A percentile compares a stretch with the other conserved stretches of the same genome.
These are phyloP conservation scores for Corythornis cristatus DNA, from an alignment of 2,113 vertebrate genomes.

Conservation along the genomic window DNA sequence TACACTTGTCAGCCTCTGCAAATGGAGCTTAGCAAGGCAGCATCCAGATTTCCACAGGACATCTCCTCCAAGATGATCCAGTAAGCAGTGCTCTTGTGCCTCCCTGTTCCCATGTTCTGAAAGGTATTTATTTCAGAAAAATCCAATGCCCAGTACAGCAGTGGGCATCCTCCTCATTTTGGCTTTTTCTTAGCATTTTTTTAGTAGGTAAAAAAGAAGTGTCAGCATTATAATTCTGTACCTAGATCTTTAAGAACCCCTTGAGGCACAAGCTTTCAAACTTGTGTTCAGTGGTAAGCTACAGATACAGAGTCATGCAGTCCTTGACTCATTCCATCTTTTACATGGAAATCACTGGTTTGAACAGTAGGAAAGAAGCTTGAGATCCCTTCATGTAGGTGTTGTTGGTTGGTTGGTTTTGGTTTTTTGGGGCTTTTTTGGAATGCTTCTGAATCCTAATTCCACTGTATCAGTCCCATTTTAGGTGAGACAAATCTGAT, in stretches of 20 bases:
- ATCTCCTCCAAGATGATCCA: neutral
- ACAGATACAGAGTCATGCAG: accelerated
- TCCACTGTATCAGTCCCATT: neutral
- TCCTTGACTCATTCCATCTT: neutral
- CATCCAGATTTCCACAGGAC: neutral
- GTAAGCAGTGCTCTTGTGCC: neutral
- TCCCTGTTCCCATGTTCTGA: neutral
- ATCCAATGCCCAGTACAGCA: no score
- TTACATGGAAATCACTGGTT: neutral
- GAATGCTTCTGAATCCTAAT: neutral
- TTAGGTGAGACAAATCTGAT: neutral
- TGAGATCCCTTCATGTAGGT: neutral
- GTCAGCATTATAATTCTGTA: neutral
- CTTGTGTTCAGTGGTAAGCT: neutral
- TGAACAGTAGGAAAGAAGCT: neutral
- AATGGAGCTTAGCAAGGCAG: neutral
- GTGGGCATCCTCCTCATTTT: neutral
- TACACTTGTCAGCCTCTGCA: neutral
- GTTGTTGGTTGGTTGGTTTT: no score
- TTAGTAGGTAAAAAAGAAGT: neutral
- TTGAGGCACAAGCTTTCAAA: neutral
- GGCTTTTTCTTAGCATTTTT: neutral
- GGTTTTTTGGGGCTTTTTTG: neutral
- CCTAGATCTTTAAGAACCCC: neutral
- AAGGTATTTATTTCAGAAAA: neutral